Evolutionary conservation across 92 coral and sea anemone genomes (phyloP), one percentile per base, ranked within the genome.

Genomic region (Zoanthus gigantus): DNA sequence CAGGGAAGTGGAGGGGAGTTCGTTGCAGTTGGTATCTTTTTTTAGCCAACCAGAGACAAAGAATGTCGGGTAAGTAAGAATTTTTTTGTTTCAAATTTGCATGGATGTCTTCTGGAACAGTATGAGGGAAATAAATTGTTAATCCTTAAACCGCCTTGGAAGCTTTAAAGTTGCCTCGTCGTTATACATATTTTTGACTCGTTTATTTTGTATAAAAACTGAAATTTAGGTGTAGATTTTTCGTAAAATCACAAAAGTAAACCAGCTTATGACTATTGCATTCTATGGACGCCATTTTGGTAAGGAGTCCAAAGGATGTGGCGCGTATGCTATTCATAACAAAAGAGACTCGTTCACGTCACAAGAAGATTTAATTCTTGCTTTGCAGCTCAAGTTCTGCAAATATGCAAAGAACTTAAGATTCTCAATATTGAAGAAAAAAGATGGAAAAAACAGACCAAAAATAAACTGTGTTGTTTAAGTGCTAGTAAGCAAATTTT

Each of bases 271-370:
- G 75, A 42, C 71, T 56, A 81, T 46, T 81, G 76, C 75, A 71
- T 65, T 81, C 47, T 48, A 46, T 65, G 85, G 85, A 81, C 85
- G 85, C 85, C 85, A 81, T 81, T 81, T 81, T 81, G 85, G 85
- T 74, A 81, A 81, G 85, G 76, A 81, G 85, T 42, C 85, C 85
- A 81, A 81, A 81, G 75, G 85, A 81, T 81, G 75, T 81, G 85
- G 85, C 85, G 85, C 85, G 85, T 56, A 81, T 63, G 85, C 85
- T 81, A 81, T 81, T 81, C 85, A 81, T 81, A 81, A 81, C 85
- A 81, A 81, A 81, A 81, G 85, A 81, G 85, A 81, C 75, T 81
- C 75, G 60, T 81, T 66, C 75, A 81, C 85, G 75, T 81, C 85
- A 81, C 66, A 47, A 66, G 71, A 74, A 42, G 85, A 73, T 81